A percentile compares a stretch with the other conserved stretches of the same genome.
Conservation (phyloP, 2,888 invertebrate genomes). For the Therioaphis trifolii region DNA sequence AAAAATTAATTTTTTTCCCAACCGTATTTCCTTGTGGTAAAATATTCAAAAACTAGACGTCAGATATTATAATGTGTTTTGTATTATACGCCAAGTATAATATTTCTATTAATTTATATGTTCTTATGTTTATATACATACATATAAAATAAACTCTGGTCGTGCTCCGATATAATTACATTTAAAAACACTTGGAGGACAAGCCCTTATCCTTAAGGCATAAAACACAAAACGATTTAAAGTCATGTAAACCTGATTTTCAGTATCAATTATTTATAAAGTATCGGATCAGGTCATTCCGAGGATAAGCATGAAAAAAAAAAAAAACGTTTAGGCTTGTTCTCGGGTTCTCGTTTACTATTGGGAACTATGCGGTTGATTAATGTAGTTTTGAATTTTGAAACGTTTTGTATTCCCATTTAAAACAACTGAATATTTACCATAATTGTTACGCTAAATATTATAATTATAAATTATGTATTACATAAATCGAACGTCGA, state of each 20-base stretch:
- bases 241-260: slow-evolving; percentile 28
- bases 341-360: background rate
- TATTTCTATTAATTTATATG: too few species aligned
- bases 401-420: too few species aligned
- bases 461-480: too few species aligned
- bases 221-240: slow-evolving; percentile 15
- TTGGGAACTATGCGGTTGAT: too few species aligned
- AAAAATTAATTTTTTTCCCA: too few species aligned
- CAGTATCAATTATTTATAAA: slow-evolving; percentile 35
- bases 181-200: slow-evolving; percentile 9
- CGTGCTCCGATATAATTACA: background rate
- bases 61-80: too few species aligned
- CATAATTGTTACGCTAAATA: too few species aligned
- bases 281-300: background rate
- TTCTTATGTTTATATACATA: background rate
- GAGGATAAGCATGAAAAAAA: slow-evolving; percentile 3
- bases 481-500: too few species aligned
- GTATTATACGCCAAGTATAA: too few species aligned
- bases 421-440: too few species aligned
- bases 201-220: slow-evolving; percentile 18
- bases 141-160: background rate
- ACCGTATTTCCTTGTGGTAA: too few species aligned
- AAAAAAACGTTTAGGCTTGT: background rate
- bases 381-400: background rate
- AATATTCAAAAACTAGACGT: too few species aligned